Base-by-base conservation (phyloP, 2,888 invertebrate species). In the Ceraclea dissimilis region DNA sequence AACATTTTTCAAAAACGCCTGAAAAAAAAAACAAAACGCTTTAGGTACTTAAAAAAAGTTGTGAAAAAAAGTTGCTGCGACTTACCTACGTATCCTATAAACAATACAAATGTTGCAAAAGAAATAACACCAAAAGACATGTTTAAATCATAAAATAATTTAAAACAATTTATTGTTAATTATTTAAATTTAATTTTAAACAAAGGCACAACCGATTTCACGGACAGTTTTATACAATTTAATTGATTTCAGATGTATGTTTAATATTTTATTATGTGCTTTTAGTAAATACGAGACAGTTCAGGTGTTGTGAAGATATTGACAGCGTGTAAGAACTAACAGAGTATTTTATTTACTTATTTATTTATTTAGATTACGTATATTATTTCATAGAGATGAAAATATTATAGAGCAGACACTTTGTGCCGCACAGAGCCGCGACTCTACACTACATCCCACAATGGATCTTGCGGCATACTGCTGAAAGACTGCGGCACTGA, bases 51-150 rank as follows among this genome's bases (percentile, higher is more conserved):
- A 47, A 47, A 44, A 10, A 19, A 47, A 47, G 47, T 47, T 47
- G 47, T 5, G 16, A 17, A 47, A 47, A 43, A n/a, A 43, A 13
- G 2, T 43, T 8, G 2, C 2, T 8, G 13, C 19, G 11, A 54
- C 55, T 55, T 47, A 56, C 56, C 56, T 18, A 56, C 56, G 17
- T 51, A 47, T 17, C 51, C 56, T n/a, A 56, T 34, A 19, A 56
- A 22, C 56, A 51, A 31, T 17, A 56, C 1, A 19, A 51, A 21
- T 16, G 34, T 19, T 34, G 56, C 56, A 21, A 51, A n/a, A 10
- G 55, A 50, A 50, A 55, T 11, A 20, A 56, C 22, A 51, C 51
- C 34, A 51, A 56, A 51, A 33, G 54, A 44, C 56, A 56, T 56
- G 17, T 46, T 39, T 51, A 47, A 33, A 50, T 31, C 49, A 11